phyloP scores from a whole-genome alignment of 2,797 vertebrate species.

The Danionella dracula region DNA sequence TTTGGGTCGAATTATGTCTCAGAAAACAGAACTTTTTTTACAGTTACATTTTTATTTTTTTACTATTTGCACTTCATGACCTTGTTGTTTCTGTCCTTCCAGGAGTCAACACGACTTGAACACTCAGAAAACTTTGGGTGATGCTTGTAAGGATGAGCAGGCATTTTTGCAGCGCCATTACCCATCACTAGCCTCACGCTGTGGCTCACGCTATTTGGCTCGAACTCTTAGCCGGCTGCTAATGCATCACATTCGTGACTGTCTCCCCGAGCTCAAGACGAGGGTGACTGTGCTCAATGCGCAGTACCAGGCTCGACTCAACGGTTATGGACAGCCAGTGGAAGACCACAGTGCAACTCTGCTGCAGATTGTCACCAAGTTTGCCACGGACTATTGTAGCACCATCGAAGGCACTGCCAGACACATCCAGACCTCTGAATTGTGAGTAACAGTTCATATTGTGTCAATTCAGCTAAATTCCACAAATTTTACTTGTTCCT shows the following conservation, averaged over 20 bases:
- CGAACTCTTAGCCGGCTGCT: slow-evolving; percentile 76
- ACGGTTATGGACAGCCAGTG: slow-evolving; percentile 74
- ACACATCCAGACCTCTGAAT: slow-evolving; percentile 77
- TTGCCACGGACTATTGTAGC: slow-evolving; percentile 78
- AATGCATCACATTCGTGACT: slow-evolving; percentile 82
- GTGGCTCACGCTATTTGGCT: slow-evolving; percentile 70
- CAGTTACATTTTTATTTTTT: too few relatives aligned
- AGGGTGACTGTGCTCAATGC: slow-evolving; percentile 69
- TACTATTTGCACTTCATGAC: too few relatives aligned
- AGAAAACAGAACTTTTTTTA: too few relatives aligned
- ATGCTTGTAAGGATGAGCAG: slow-evolving; percentile 68
- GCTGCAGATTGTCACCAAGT: slow-evolving; percentile 82
- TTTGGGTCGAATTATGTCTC: too few relatives aligned
- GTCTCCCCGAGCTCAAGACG: slow-evolving; percentile 76
- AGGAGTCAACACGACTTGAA: slow-evolving; percentile 82
- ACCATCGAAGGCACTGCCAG: slow-evolving; percentile 79
- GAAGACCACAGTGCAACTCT: slow-evolving; percentile 79
- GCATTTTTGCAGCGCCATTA: slow-evolving; percentile 76
- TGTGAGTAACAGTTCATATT: slow-evolving; percentile 63
- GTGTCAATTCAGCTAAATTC: too few relatives aligned
- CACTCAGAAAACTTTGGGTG: slow-evolving; percentile 68
- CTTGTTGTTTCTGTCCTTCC: too few relatives aligned
- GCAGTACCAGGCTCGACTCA: slow-evolving; percentile 75
- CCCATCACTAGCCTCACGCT: slow-evolving; percentile 70
- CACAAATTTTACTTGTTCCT: too few relatives aligned